Conservation (phyloP, 2,113 vertebrate genomes). For the Chaenogobius annularis region DNA sequence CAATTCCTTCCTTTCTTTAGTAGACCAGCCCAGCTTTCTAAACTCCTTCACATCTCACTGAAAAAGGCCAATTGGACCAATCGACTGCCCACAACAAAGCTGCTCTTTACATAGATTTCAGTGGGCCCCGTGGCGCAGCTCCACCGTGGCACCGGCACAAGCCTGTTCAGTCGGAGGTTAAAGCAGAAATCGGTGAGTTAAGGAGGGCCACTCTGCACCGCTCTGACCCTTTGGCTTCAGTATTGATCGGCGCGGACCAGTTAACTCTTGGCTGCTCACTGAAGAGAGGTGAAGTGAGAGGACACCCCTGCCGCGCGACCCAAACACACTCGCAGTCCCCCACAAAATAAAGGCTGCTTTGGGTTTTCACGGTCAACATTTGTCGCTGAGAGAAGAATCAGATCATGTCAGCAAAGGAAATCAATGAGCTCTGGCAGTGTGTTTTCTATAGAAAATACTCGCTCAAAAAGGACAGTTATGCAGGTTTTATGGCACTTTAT, state of each 20-base stretch:
- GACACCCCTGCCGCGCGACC: constrained; percentile 24
- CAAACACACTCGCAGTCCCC: constrained; percentile 9
- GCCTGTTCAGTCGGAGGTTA: constrained; percentile 50
- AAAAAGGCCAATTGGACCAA: constrained; percentile 9
- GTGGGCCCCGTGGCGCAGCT: constrained; percentile 10
- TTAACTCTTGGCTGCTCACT: constrained; percentile 54
- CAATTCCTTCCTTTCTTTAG: no score
- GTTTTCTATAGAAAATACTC: background rate
- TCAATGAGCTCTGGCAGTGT: background rate
- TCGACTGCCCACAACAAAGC: constrained; percentile 18
- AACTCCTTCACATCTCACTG: background rate
- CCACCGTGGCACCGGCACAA: constrained; percentile 35
- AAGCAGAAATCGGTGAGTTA: constrained; percentile 66
- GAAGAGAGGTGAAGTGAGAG: constrained; percentile 40
- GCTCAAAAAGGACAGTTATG: background rate
- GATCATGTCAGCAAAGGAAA: background rate
- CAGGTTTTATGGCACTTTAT: background rate
- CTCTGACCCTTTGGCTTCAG: constrained; percentile 46
- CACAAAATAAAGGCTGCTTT: background rate
- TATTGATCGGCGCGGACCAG: constrained; percentile 61
- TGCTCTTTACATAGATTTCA: constrained; percentile 39
- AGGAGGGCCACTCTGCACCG: constrained; percentile 60
- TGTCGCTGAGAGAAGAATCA: background rate
- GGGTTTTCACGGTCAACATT: background rate
- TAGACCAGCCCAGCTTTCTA: background rate